phyloP scores from a whole-genome alignment of 2,113 vertebrate genomes.

The Colius striatus region DNA sequence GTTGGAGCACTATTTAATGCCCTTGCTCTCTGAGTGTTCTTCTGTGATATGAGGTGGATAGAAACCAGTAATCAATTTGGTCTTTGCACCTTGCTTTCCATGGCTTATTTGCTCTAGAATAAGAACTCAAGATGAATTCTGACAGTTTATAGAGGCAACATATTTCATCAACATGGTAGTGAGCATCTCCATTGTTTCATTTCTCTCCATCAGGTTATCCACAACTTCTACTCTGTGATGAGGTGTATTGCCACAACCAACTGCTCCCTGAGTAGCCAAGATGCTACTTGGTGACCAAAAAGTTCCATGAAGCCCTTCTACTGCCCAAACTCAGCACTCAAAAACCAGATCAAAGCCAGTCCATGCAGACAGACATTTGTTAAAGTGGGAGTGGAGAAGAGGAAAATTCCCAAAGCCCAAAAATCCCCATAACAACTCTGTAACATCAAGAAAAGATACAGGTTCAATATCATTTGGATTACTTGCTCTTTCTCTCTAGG shows the following conservation, averaged over 20 bases:
- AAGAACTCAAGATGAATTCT: background rate
- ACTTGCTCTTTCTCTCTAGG: background rate
- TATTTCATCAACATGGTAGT: slow-evolving; percentile 76
- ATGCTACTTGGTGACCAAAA: slow-evolving; percentile 78
- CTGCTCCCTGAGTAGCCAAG: slow-evolving; percentile 79
- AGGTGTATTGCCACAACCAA: slow-evolving; percentile 68
- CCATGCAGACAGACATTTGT: background rate
- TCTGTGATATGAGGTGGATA: slow-evolving; percentile 71
- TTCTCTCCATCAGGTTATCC: slow-evolving; percentile 59
- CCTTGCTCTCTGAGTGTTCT: slow-evolving; percentile 76
- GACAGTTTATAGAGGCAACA: slow-evolving; percentile 40
- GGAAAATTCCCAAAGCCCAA: background rate
- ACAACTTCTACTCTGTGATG: background rate
- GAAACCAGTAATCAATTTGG: slow-evolving; percentile 77
- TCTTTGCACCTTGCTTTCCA: slow-evolving; percentile 65
- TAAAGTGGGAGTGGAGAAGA: background rate
- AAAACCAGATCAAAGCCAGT: background rate
- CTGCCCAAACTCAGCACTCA: background rate
- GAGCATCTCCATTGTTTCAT: slow-evolving; percentile 70
- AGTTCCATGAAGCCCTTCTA: slow-evolving; percentile 61
- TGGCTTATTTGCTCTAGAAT: background rate
- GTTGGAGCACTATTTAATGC: slow-evolving; percentile 73
- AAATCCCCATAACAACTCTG: background rate
- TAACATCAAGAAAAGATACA: background rate
- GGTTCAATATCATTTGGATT: background rate